Percentiles rank a stretch among this genome's conserved stretches.
Evolutionary conservation across 2,113 vertebrate species (phyloP).

Genomic region (Chauna torquata): DNA sequence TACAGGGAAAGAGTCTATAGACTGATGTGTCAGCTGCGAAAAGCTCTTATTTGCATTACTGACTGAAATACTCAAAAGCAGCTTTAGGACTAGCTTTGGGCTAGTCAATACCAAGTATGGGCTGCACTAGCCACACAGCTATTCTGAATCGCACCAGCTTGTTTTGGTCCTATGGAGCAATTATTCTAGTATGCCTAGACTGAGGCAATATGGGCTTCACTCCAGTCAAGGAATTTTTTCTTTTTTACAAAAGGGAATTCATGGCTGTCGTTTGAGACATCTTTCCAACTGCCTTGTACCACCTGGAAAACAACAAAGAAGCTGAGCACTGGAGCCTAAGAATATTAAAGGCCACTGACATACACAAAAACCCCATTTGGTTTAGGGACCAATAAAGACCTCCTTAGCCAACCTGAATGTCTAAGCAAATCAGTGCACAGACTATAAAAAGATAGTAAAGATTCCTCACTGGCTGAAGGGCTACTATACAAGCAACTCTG

Average conservation of each 20-base stretch:
- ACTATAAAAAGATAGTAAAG: background rate
- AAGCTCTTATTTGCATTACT: background rate
- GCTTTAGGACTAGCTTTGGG: background rate
- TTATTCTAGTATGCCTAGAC: background rate
- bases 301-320: background rate
- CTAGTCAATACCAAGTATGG: background rate
- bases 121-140: background rate
- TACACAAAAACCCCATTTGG: background rate
- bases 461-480: background rate
- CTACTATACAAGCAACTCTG: background rate
- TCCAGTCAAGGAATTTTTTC: background rate
- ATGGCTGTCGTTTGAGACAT: background rate
- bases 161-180: background rate
- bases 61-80: background rate
- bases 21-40: background rate
- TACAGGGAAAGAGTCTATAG: background rate
- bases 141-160: background rate
- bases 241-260: background rate
- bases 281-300: background rate
- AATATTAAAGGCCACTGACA: background rate
- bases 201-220: background rate
- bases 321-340: background rate
- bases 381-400: background rate
- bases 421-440: background rate
- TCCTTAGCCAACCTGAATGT: background rate